Evolutionary conservation across 2,888 invertebrate species (phyloP).

Genomic region (Campopleginae sp.): DNA sequence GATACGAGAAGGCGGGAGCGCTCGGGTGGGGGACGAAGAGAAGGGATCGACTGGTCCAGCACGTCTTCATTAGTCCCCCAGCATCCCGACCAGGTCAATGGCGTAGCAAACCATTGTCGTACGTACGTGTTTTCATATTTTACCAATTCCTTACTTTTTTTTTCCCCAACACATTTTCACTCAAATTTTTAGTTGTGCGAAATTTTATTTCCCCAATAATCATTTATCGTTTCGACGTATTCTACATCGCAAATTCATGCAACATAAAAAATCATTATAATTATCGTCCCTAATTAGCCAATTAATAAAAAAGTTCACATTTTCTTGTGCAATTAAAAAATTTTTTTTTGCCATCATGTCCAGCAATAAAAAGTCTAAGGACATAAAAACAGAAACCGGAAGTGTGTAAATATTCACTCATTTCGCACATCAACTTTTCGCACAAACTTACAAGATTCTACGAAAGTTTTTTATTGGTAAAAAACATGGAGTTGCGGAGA

Average conservation of each 20-base stretch:
- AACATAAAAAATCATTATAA: background rate
- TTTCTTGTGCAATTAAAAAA: background rate
- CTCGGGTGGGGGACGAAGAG: slow-evolving; percentile 32
- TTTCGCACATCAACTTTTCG: background rate
- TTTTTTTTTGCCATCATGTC: background rate
- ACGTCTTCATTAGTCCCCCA: slow-evolving; percentile 76
- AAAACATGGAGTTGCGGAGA: background rate
- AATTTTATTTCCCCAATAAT: too few species aligned
- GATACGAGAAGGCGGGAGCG: slow-evolving; percentile 43
- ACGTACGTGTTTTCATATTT: slow-evolving; percentile 64
- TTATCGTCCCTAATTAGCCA: background rate
- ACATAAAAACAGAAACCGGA: background rate
- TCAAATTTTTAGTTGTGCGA: background rate
- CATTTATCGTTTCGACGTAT: background rate
- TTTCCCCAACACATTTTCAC: background rate
- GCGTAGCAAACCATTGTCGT: slow-evolving; percentile 71
- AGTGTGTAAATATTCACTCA: background rate
- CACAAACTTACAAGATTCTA: background rate
- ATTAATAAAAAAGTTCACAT: background rate
- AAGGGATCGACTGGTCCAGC: slow-evolving; percentile 71
- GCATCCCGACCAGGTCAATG: slow-evolving; percentile 71
- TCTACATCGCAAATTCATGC: background rate
- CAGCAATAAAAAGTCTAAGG: background rate
- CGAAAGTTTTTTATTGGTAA: slow-evolving; percentile 8
- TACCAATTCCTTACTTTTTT: slow-evolving; percentile 5